Percentiles rank a stretch among this genome's conserved stretches.
Conservation (phyloP, 2,888 invertebrate genomes). For the Chironomus riparius region DNA sequence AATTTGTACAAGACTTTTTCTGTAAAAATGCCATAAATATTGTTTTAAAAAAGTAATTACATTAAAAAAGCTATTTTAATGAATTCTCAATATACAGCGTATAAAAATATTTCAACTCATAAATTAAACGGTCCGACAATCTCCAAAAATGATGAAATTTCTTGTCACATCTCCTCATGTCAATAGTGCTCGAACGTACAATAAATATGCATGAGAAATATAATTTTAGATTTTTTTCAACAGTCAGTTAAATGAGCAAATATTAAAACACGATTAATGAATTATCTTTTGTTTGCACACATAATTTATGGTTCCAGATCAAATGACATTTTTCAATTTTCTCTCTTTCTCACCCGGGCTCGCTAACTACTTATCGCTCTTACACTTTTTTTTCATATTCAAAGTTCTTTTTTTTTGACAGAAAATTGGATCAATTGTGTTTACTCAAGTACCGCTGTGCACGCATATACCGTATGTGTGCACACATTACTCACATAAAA, state of each 20-base stretch:
- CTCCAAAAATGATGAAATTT: neutral
- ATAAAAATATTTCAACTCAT: no score
- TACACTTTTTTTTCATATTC: neutral
- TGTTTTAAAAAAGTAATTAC: no score
- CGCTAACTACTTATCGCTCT: neutral
- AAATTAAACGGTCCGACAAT: no score
- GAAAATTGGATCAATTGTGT: neutral
- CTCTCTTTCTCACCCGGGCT: neutral
- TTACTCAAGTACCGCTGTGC: neutral
- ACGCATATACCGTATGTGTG: neutral
- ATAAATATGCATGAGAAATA: neutral
- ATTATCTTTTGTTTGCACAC: conserved; percentile 22
- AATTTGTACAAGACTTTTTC: no score
- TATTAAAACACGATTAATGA: conserved; percentile 23
- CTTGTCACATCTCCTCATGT: conserved; percentile 5
- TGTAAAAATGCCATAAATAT: no score
- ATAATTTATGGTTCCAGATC: conserved; percentile 4
- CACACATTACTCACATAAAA: neutral
- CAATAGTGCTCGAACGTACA: neutral
- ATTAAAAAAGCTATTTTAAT: no score
- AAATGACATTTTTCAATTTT: neutral
- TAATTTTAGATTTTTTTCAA: neutral
- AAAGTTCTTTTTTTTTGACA: neutral
- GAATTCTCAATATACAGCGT: no score
- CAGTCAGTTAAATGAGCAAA: conserved; percentile 12